These are phyloP conservation scores for Mongoloraphidia duomilia DNA, from an alignment of 2,888 invertebrate species.

Conservation along the genomic window DNA sequence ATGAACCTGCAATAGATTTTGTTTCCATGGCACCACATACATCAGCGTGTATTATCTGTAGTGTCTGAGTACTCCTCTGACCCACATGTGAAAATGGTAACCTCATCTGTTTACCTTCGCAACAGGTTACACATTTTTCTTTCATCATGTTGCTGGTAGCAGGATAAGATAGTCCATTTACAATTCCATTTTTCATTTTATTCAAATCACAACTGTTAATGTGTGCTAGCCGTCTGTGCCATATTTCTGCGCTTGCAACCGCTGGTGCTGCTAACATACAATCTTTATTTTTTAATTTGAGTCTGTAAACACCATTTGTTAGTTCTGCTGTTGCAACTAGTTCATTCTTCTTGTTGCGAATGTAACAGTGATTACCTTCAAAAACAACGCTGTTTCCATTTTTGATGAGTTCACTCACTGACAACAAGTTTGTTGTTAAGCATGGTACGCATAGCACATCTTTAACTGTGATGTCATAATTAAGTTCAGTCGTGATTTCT, in stretches of 20 bases:
- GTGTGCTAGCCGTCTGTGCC: not conserved
- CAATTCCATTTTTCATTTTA: not conserved
- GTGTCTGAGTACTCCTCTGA: constrained; percentile 11
- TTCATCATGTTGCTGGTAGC: constrained; percentile 9
- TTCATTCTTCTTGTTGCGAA: constrained; percentile 20
- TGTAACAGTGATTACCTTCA: not conserved
- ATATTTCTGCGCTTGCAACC: not conserved
- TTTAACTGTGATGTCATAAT: not conserved
- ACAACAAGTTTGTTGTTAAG: not conserved
- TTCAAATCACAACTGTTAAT: constrained; percentile 1
- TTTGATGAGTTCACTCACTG: too few relatives aligned
- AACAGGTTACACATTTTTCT: constrained; percentile 13
- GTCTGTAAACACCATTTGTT: too few relatives aligned
- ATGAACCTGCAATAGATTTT: constrained; percentile 14
- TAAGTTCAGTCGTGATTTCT: constrained; percentile 6
- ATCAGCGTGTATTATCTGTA: constrained; percentile 18
- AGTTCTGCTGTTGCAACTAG: constrained; percentile 6
- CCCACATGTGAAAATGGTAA: constrained; percentile 17
- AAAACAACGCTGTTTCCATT: constrained; percentile 1
- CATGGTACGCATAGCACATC: not conserved
- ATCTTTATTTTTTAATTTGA: too few relatives aligned
- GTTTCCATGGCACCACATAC: constrained; percentile 17
- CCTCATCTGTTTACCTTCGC: constrained; percentile 19
- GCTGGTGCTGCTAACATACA: not conserved
- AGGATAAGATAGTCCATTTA: constrained; percentile 3